Base-by-base conservation (phyloP, 2,113 vertebrate genomes). In the Tragelaphus imberbis region DNA sequence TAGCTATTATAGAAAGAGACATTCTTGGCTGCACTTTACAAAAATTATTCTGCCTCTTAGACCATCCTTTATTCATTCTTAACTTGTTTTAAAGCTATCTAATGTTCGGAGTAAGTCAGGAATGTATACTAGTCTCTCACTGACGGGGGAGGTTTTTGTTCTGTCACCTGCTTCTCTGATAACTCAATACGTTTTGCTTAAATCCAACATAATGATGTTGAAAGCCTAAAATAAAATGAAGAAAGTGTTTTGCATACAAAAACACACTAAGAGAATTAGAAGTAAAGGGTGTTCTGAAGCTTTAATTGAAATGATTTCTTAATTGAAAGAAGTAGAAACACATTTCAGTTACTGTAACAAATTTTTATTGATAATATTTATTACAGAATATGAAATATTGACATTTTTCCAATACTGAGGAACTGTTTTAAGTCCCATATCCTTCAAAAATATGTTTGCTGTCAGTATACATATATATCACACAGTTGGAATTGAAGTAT, bases 1-100 rank as follows among this genome's bases (percentile, higher is more conserved):
- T 96, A 94, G 97, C 97, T 96, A 96, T 97, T 98, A 96, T 93
- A 96, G 92, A 97, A 96, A 94, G 59, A 97, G 96, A 96, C 94
- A 95, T 96, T 96, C 94, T 88, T 95, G 88, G 61, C 77, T 97
- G 68, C 61, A 96, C 47, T 97, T 97, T 82, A 96, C 88, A 97
- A 96, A 97, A 97, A 82, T 94, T 98, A 98, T 96, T 96, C 49
- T 75, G 92, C 88, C 68, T 96, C 61, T 58, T 44, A 95, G 84
- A 80, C 40, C 58, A 95, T 88, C 90, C 51, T 97, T 97, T 95
- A 96, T 97, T 96, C 95, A 93, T 96, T 96, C 91, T 97, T 96
- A 96, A 94, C 21, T 13, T 58, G 21, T 92, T 96, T 95, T 84
- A 88, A 97, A 95, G 71, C 56, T 93, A 63, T 89, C 92, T 86